Evolutionary conservation across 2,797 vertebrate genomes (phyloP), one percentile per base, ranked within the genome.

Genomic region (Capromys pilorides): DNA sequence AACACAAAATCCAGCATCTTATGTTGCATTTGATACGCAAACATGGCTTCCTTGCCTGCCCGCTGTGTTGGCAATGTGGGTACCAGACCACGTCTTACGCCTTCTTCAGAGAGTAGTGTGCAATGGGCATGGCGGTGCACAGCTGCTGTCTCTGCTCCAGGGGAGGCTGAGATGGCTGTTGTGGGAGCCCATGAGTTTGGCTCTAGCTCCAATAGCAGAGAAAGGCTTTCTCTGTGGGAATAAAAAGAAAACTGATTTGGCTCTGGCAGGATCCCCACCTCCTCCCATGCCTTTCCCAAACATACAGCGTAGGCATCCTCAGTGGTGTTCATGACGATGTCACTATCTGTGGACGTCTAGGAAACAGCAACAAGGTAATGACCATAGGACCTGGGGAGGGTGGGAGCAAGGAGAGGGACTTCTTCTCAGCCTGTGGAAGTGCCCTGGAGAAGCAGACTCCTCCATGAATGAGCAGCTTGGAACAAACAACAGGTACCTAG

Each of bases 191-290:
- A 49, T 18, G 51, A 66, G 49, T 22, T 36, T 16, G 9, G 28
- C 7, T 71, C 24, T 5, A 39, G 66, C 7, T n/a, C 77, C 24
- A 66, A 1, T 33, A 66, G 67, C 5, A 49, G 21, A 21, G 26
- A 14, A 22, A 64, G 69, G 22, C 41, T 1, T 10, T 75, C 16
- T 73, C 18, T 39, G 41, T 39, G 33, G 18, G 18, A 1, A 36
- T 69, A 19, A 69, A 69, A 69, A 16, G 26, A 77, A 75, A 79
- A 85, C 19, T 49, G 66, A 7, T 31, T 64, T 80, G 21, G 45
- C 8, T 5, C 0, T 45, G 11, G 41, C 33, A 3, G 66, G 6
- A 18, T 12, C 28, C 31, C 24, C 4, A 2, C 8, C 5, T 18
- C n/a, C 13, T 6, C 28, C 28, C 33, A 5, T 1, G 3, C 24